Conservation (phyloP, 1,140 invertebrate species). For the Psilanteris sp. region DNA sequence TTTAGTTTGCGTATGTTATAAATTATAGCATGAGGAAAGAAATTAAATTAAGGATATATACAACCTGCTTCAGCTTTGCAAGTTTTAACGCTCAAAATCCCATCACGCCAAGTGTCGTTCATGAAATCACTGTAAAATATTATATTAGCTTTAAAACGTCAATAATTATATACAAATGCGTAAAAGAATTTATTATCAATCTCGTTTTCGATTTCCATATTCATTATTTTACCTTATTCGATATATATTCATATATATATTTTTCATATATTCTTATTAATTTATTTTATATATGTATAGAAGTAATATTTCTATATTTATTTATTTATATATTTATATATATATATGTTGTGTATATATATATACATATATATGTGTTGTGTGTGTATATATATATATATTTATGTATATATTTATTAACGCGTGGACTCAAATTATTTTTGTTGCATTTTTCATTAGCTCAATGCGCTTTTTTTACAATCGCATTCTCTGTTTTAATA, state of each 20-base stretch:
- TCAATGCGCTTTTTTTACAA: conserved; percentile 56
- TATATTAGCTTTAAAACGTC: conserved; percentile 72
- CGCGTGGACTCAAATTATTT: conserved; percentile 74
- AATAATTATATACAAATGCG: conserved; percentile 76
- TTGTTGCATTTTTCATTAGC: conserved; percentile 65
- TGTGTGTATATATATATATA: conserved; percentile 58
- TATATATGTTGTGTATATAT: conserved; percentile 59
- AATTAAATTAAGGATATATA: no score
- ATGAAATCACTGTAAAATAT: conserved; percentile 70
- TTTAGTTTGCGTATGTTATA: conserved; percentile 63
- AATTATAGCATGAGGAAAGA: conserved; percentile 55
- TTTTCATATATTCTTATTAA: conserved; percentile 68
- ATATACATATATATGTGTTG: conserved; percentile 75
- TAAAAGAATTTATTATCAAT: conserved; percentile 71
- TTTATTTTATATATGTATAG: conserved; percentile 70
- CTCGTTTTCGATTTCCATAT: conserved; percentile 60
- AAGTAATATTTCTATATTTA: conserved; percentile 75
- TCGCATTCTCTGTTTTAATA: conserved; percentile 63
- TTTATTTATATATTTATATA: conserved; percentile 63
- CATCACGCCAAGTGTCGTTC: conserved; percentile 63
- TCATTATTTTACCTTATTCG: conserved; percentile 68
- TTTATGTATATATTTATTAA: conserved; percentile 73
- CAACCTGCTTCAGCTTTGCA: conserved; percentile 27
- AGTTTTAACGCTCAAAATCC: conserved; percentile 54
- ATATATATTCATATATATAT: conserved; percentile 71